Evolutionary conservation across 2,113 vertebrate species (phyloP), one percentile per base, ranked within the genome.

Genomic region (Trogon surrucura): DNA sequence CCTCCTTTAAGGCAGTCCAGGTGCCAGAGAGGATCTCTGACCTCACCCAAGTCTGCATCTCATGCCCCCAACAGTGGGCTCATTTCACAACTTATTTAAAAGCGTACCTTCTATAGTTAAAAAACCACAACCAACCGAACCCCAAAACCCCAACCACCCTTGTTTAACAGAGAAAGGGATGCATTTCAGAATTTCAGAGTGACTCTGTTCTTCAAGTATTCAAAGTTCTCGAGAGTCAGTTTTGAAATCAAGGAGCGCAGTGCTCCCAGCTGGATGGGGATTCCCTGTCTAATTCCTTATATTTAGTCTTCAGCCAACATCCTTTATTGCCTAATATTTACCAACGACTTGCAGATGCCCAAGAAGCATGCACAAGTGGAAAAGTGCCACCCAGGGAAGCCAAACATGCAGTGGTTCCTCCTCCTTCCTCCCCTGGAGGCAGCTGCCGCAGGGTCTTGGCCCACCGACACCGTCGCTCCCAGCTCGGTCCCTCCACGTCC

Each of bases 401-500:
- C 36, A 19, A 9, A 10, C 0, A 1, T 53, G 2, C 0, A 4
- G 16, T 13, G 58, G 44, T 16, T 47, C 41, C 41, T 41, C 41
- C 41, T 11, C 41, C 41, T 41, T 13, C 9, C 41, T 11, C 41
- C 41, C 41, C 9, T 41, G 41, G 41, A 41, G 41, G 41, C 41
- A 11, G 41, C 41, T 47, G 45, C 2, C 1, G 22, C 54, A 11
- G 41, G 50, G 51, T 11, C 41, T 41, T 11, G 13, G 41, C 41
- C 41, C 41, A 11, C 41, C 10, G 13, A 41, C 41, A 41, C 41
- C 13, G 13, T 41, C 41, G 41, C 41, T 41, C 41, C 41, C 41
- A 41, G 41, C 41, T 17, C 69, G 6, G 82, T 50, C 14, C 32
- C 21, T 50, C n/a, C 1, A 11, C 41, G 3, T 14, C 36, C 80